Conservation (phyloP, 2,888 invertebrate species). For the Tuberolachnus salignus region DNA sequence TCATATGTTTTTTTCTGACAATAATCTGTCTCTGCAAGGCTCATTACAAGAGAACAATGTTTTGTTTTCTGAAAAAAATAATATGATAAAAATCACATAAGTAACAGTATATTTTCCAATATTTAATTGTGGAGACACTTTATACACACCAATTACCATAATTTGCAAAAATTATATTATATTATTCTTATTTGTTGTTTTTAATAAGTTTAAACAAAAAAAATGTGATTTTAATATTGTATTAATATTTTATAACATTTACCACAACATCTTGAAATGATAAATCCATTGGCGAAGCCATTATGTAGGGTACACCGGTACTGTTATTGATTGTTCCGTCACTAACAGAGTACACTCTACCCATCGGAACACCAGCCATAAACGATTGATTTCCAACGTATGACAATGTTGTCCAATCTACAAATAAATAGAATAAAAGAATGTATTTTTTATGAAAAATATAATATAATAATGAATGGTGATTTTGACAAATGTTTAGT, state of each 20-base stretch:
- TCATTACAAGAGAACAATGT: slow-evolving; percentile 72
- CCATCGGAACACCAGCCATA: slow-evolving; percentile 72
- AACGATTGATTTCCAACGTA: slow-evolving; percentile 71
- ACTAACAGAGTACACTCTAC: slow-evolving; percentile 72
- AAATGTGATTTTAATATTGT: neutral
- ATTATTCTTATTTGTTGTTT: neutral
- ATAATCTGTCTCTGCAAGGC: slow-evolving; percentile 73
- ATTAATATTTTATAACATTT: slow-evolving; percentile 60
- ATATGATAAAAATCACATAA: neutral
- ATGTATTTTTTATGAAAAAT: no score
- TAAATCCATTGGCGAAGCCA: slow-evolving; percentile 75
- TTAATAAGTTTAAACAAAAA: no score
- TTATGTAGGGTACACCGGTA: slow-evolving; percentile 76
- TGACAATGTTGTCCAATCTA: slow-evolving; percentile 76
- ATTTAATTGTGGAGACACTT: neutral
- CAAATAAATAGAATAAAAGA: slow-evolving; percentile 58
- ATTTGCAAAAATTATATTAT: no score
- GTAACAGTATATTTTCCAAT: neutral
- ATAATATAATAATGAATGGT: no score
- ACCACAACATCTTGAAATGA: slow-evolving; percentile 73
- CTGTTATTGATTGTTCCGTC: slow-evolving; percentile 74
- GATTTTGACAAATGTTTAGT: no score
- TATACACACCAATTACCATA: neutral
- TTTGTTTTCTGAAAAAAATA: slow-evolving; percentile 65
- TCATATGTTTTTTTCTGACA: slow-evolving; percentile 70